Conservation (phyloP, 1,140 invertebrate genomes). For the Bombus difficillimus region DNA sequence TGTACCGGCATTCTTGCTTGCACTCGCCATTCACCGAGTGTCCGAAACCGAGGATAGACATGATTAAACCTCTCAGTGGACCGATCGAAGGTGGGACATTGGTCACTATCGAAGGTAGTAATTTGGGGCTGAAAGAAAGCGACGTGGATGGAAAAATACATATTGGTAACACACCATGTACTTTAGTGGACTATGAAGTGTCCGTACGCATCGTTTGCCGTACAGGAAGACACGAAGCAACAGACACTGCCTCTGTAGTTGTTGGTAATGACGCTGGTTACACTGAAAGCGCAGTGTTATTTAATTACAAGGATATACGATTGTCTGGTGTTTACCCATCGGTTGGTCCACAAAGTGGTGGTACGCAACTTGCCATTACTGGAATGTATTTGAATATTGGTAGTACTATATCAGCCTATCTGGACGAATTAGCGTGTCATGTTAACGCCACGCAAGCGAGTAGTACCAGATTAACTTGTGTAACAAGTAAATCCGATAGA, state of each 20-base stretch:
- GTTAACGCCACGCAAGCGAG: slow-evolving; percentile 95
- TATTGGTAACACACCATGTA: slow-evolving; percentile 95
- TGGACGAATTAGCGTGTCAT: slow-evolving; percentile 94
- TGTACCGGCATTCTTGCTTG: slow-evolving; percentile 91
- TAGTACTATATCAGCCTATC: slow-evolving; percentile 91
- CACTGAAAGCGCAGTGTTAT: slow-evolving; percentile 94
- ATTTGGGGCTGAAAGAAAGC: slow-evolving; percentile 94
- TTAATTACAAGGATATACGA: slow-evolving; percentile 94
- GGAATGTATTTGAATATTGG: slow-evolving; percentile 97
- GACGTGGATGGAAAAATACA: slow-evolving; percentile 96
- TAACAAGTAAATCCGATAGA: slow-evolving; percentile 88
- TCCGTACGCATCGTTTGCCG: slow-evolving; percentile 95
- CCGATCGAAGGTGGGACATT: slow-evolving; percentile 98
- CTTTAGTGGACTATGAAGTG: slow-evolving; percentile 94
- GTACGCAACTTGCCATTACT: slow-evolving; percentile 94
- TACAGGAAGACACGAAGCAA: slow-evolving; percentile 90
- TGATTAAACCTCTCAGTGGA: slow-evolving; percentile 96
- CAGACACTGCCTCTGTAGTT: slow-evolving; percentile 91
- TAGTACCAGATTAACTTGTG: slow-evolving; percentile 93
- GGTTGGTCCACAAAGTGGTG: slow-evolving; percentile 96
- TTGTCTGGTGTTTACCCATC: slow-evolving; percentile 91
- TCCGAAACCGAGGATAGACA: slow-evolving; percentile 95
- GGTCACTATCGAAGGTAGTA: slow-evolving; percentile 97
- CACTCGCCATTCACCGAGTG: slow-evolving; percentile 90
- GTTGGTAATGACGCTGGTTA: slow-evolving; percentile 95